phyloP scores from a whole-genome alignment of 1,140 invertebrate genomes.

The Arion vulgaris region DNA sequence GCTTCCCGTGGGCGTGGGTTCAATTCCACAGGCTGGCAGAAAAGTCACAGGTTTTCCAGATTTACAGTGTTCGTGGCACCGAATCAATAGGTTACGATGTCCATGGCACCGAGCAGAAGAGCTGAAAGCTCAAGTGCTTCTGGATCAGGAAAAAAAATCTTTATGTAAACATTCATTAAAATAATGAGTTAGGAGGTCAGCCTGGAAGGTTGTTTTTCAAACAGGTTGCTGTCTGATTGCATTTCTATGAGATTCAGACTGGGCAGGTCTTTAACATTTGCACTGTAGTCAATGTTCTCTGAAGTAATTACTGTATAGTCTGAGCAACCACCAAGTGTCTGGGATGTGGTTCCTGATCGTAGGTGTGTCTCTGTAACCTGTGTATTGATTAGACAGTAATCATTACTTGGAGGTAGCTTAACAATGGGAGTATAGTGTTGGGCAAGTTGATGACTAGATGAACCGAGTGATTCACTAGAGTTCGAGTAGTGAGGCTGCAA shows the following conservation, averaged over 20 bases:
- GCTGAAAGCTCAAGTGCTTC: too few species aligned
- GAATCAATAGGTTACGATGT: too few species aligned
- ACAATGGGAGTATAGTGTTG: background rate
- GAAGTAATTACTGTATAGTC: background rate
- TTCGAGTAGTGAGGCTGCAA: background rate
- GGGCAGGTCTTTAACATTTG: background rate
- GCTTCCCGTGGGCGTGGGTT: too few species aligned
- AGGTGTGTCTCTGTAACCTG: background rate
- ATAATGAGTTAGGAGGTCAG: background rate
- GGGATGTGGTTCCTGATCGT: background rate
- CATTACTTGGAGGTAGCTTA: background rate
- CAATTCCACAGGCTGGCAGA: too few species aligned
- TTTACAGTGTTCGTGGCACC: too few species aligned
- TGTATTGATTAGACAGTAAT: background rate
- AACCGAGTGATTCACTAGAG: background rate
- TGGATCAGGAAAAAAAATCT: too few species aligned
- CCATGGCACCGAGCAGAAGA: too few species aligned
- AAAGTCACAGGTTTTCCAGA: too few species aligned
- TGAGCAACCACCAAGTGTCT: background rate
- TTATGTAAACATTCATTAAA: too few species aligned
- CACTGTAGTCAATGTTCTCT: conserved; percentile 5
- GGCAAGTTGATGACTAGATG: background rate
- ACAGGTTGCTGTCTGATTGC: background rate
- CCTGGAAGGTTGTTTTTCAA: background rate
- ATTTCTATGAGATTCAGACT: background rate